Percentiles rank a stretch among this genome's conserved stretches.
These are phyloP conservation scores for Ochotona curzoniae DNA, from an alignment of 2,113 vertebrate species.

Conservation along the genomic window DNA sequence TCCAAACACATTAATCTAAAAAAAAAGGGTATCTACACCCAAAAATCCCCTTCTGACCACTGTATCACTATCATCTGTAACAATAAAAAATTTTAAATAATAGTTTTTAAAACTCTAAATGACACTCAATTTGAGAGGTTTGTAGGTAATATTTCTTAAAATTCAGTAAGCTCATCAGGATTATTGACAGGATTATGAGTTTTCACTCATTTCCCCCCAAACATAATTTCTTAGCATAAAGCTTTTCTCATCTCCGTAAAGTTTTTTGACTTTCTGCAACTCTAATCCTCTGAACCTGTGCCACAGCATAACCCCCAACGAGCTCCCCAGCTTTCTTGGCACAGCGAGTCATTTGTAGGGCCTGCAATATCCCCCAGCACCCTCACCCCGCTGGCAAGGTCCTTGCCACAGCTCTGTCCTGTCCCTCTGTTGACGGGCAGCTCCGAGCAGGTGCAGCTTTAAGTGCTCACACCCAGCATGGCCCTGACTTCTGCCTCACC, in stretches of 20 bases:
- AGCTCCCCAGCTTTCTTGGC: neutral
- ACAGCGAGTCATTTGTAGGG: fast-evolving
- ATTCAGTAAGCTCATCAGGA: neutral
- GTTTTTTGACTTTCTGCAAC: neutral
- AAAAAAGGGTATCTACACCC: no score
- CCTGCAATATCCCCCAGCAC: neutral
- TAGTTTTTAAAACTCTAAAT: no score
- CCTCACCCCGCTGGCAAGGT: neutral
- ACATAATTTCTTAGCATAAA: neutral
- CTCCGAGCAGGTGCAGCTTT: neutral
- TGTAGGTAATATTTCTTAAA: neutral
- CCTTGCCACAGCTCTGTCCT: neutral
- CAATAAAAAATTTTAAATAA: no score
- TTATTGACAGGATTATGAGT: neutral
- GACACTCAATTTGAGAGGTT: no score
- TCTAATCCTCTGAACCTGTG: neutral
- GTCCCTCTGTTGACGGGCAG: neutral
- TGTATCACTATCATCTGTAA: no score
- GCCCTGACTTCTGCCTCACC: neutral
- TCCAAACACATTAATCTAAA: no score
- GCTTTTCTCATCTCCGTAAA: neutral
- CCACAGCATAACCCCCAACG: neutral
- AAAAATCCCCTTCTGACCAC: no score
- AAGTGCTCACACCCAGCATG: fast-evolving
- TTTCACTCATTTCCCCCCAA: neutral